These are phyloP conservation scores for Sanderia malayensis DNA, from an alignment of 30 jellyfish, hydroid and myxozoan genomes.

Conservation along the genomic window DNA sequence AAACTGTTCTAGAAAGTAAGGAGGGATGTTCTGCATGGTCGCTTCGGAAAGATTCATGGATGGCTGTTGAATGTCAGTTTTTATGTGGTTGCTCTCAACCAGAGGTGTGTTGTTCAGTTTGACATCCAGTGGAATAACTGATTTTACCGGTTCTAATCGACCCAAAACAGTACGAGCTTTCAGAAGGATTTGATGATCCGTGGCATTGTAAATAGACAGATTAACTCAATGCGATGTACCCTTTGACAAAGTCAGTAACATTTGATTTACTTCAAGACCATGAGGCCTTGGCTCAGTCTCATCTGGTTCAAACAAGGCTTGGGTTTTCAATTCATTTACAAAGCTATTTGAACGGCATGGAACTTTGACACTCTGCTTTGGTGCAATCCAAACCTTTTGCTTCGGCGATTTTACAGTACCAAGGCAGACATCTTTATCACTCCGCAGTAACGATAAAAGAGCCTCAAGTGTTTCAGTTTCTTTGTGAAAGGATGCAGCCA, in stretches of 20 bases:
- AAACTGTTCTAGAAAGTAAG: constrained; percentile 16
- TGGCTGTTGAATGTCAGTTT: constrained; percentile 1
- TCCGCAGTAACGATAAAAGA: constrained; percentile 5
- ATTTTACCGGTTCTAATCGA: constrained; percentile 12
- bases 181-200: constrained; percentile 20
- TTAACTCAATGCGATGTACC: constrained; percentile 13
- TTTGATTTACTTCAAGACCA: constrained; percentile 10
- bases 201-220: constrained; percentile 5
- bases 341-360: constrained; percentile 6
- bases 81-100: background rate
- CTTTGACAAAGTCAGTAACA: constrained; percentile 15
- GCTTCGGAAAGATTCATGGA: background rate
- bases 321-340: constrained; percentile 25
- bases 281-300: constrained; percentile 27
- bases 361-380: constrained; percentile 11
- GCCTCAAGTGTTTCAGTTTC: background rate
- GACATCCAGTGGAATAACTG: constrained; percentile 24
- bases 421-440: constrained; percentile 6
- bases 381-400: constrained; percentile 4
- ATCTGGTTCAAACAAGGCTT: constrained; percentile 25
- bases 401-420: constrained; percentile 8
- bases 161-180: constrained; percentile 8
- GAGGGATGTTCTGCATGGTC: constrained; percentile 7
- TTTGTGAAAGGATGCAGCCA: constrained; percentile 13
- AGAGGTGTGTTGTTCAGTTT: constrained; percentile 1